Base-by-base conservation (phyloP, 1,140 invertebrate species). In the Phortica variegata region DNA sequence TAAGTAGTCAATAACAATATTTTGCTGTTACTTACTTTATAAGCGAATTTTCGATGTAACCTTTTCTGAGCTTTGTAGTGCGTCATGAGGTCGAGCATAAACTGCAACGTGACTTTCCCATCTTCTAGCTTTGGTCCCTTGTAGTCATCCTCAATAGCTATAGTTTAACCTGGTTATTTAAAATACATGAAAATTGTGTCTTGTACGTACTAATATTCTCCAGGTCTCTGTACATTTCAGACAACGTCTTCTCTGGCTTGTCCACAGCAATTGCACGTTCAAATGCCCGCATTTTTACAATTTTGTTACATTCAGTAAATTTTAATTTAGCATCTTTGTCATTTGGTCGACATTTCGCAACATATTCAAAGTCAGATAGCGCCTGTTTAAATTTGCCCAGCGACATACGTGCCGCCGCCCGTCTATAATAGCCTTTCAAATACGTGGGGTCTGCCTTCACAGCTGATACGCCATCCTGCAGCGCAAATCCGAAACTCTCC, bases 331-430 rank as follows among this genome's bases (percentile, higher is more conserved):
- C 95, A 82, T 98, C 95, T 76, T 89, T 89, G 77, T 99, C 94
- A 78, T 87, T 92, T 52, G 96, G 97, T 54, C 87, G 81, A 38
- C 87, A 87, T 81, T 92, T 96, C 32, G 85, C 87, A 38, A 94
- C 95, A 76, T 90, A 87, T 85, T 98, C 93, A 80, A 94, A 98
- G 81, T 99, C 96, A 77, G 88, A 92, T 38, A 98, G 81, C 1
- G 97, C 97, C 75, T 91, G 78, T 80, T 97, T 98, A 75, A 95
- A 98, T 80, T 97, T 98, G 52, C 95, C 95, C 58, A 99, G 77
- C 20, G 95, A 93, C 95, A 99, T 98, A 61, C 97, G 86, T 29
- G 96, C 90, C 1, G 91, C 92, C 0, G 97, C 97, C 74, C 96
- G 81, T 70, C 97, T 87, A 77, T 98, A 99, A 63, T 90, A 91